phyloP scores from a whole-genome alignment of 2,113 vertebrate species.

The Rhea americana region DNA sequence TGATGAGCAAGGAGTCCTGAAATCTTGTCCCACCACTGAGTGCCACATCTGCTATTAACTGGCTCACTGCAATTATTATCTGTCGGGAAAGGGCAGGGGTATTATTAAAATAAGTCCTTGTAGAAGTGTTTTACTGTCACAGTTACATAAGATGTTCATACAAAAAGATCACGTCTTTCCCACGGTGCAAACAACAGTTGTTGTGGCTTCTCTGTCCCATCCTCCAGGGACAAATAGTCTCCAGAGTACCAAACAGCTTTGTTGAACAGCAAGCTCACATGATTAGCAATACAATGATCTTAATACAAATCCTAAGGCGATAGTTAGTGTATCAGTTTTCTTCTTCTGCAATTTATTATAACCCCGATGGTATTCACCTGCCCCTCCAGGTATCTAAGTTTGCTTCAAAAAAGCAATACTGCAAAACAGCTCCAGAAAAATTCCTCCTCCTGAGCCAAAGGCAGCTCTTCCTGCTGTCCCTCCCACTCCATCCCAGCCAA shows the following conservation, averaged over 20 bases:
- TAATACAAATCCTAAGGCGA: not conserved
- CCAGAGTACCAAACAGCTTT: not conserved
- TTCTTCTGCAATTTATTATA: not conserved
- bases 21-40: slow-evolving; percentile 93
- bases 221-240: not conserved
- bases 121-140: not conserved
- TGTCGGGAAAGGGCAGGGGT: slow-evolving; percentile 54
- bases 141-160: not conserved
- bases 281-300: not conserved
- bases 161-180: not conserved
- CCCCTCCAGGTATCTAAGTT: not conserved
- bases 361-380: not conserved
- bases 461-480: not conserved
- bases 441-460: not conserved
- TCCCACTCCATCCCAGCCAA: not conserved
- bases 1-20: slow-evolving; percentile 96
- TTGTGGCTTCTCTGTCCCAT: not conserved
- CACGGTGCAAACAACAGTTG: fast-evolving
- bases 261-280: not conserved
- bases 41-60: slow-evolving; percentile 93
- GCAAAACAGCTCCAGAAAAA: not conserved
- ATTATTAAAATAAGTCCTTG: not conserved
- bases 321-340: not conserved
- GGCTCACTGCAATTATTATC: slow-evolving; percentile 98
- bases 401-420: not conserved